These are phyloP conservation scores for Regulus satrapa DNA, from an alignment of 2,113 vertebrate genomes.

Conservation along the genomic window DNA sequence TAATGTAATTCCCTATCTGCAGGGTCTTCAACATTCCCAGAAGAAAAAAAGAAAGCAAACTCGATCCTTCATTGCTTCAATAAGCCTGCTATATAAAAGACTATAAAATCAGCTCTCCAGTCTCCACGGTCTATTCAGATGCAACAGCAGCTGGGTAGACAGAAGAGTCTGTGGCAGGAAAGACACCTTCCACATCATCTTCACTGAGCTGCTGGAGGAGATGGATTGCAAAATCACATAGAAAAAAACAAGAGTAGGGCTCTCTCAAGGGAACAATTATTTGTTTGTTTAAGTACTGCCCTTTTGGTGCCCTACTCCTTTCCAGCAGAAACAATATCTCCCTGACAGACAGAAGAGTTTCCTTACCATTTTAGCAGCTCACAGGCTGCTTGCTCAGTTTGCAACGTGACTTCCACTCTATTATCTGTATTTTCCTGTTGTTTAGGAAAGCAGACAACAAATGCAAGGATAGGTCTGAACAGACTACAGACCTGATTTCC, in stretches of 20 bases:
- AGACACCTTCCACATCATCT: neutral
- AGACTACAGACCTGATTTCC: neutral
- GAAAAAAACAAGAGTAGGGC: neutral
- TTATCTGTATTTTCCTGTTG: neutral
- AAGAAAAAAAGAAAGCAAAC: neutral
- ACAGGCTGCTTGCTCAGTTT: neutral
- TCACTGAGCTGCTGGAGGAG: neutral
- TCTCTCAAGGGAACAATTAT: neutral
- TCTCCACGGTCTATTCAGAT: neutral
- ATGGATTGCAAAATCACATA: neutral
- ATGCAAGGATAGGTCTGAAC: neutral
- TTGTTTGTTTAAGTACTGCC: neutral
- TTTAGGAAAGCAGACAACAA: neutral
- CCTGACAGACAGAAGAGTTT: neutral
- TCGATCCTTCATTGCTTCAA: neutral
- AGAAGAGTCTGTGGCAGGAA: neutral
- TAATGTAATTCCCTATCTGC: neutral
- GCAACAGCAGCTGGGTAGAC: neutral
- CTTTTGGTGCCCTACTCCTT: neutral
- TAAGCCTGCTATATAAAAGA: neutral
- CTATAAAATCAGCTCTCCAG: neutral
- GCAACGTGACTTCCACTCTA: neutral
- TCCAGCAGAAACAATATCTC: neutral
- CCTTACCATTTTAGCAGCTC: neutral
- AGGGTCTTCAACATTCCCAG: neutral